A percentile compares a stretch with the other conserved stretches of the same genome.
These are phyloP conservation scores for Drosophila willistoni DNA, from an alignment of 1,140 invertebrate species.

Conservation along the genomic window DNA sequence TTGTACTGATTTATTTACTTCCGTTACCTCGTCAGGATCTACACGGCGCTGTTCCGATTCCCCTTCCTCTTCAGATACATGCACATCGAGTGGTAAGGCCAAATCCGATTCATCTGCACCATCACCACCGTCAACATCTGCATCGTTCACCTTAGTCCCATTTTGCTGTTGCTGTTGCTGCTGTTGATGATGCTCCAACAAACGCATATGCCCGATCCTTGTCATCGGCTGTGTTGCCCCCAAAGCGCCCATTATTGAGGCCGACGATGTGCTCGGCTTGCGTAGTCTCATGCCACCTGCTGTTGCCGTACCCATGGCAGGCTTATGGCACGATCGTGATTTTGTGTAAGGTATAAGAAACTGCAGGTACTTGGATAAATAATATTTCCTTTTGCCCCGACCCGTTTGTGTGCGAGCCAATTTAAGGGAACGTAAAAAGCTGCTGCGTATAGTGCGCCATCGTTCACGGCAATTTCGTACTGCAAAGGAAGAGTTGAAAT, in stretches of 20 bases:
- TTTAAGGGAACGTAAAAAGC: slow-evolving; percentile 75
- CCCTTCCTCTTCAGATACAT: slow-evolving; percentile 45
- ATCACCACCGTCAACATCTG: background rate
- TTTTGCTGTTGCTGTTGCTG: slow-evolving; percentile 20
- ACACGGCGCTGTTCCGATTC: background rate
- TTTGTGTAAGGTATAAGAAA: slow-evolving; percentile 79
- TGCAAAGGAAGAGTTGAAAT: slow-evolving; percentile 25
- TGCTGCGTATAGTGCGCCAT: slow-evolving; percentile 79
- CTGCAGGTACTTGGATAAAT: slow-evolving; percentile 77
- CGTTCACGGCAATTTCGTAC: slow-evolving; percentile 76
- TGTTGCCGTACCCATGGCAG: background rate
- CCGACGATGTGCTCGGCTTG: slow-evolving; percentile 38
- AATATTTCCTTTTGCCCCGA: slow-evolving; percentile 78
- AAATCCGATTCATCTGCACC: slow-evolving; percentile 1
- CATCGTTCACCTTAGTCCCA: slow-evolving; percentile 48
- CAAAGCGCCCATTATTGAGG: background rate
- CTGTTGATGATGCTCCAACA: slow-evolving; percentile 17
- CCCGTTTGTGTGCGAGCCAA: slow-evolving; percentile 73
- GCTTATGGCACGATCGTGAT: slow-evolving; percentile 58
- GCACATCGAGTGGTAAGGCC: slow-evolving; percentile 46
- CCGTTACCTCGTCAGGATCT: background rate
- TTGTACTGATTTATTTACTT: background rate
- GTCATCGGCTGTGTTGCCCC: slow-evolving; percentile 27
- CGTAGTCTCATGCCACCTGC: slow-evolving; percentile 54
- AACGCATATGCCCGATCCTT: slow-evolving; percentile 45